Evolutionary conservation across 2,888 invertebrate genomes (phyloP).

Genomic region (Drosophila anomelani): DNA sequence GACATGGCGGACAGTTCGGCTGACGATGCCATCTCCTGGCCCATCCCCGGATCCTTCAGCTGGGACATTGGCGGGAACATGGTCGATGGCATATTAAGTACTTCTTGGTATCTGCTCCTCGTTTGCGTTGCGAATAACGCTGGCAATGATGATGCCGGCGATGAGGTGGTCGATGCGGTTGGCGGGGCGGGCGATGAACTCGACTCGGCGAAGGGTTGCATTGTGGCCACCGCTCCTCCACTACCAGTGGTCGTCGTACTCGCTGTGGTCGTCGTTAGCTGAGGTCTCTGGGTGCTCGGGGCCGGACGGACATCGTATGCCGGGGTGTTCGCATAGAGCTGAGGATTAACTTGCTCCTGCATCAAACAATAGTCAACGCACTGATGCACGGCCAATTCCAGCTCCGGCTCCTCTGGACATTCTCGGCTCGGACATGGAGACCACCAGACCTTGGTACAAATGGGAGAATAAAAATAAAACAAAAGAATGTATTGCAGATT

Average conservation of each 20-base stretch:
- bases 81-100: slow-evolving; percentile 84
- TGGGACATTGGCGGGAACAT: slow-evolving; percentile 78
- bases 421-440: slow-evolving; percentile 92
- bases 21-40: slow-evolving; percentile 47
- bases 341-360: slow-evolving; percentile 83
- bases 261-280: slow-evolving; percentile 64
- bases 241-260: slow-evolving; percentile 23
- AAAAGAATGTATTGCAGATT: slow-evolving; percentile 25
- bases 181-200: slow-evolving; percentile 62
- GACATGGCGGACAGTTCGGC: slow-evolving; percentile 77
- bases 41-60: slow-evolving; percentile 60
- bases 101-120: slow-evolving; percentile 82
- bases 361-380: slow-evolving; percentile 90
- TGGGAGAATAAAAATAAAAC: background rate
- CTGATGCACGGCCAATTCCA: slow-evolving; percentile 90
- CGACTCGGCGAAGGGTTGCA: slow-evolving; percentile 29
- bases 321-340: slow-evolving; percentile 70
- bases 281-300: slow-evolving; percentile 17
- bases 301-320: slow-evolving; percentile 66
- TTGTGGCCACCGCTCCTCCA: slow-evolving; percentile 29
- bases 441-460: slow-evolving; percentile 90
- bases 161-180: slow-evolving; percentile 79
- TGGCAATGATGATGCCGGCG: slow-evolving; percentile 64
- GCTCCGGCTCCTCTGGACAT: slow-evolving; percentile 90
- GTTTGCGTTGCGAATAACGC: slow-evolving; percentile 74